Evolutionary conservation across 2,888 invertebrate species (phyloP).

Genomic region (Macaria notata): DNA sequence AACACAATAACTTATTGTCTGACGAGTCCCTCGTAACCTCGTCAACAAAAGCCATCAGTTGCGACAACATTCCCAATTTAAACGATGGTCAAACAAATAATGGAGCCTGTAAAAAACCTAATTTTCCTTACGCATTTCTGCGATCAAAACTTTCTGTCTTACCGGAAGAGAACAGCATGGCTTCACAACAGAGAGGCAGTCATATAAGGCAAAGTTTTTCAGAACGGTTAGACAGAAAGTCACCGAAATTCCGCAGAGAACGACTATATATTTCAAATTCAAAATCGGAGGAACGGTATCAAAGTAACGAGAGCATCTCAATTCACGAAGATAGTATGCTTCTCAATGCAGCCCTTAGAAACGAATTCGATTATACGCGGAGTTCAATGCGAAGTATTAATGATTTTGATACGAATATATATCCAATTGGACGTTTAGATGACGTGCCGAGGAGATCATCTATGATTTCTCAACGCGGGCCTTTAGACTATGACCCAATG

Average conservation of each 20-base stretch:
- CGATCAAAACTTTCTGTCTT: conserved; percentile 89
- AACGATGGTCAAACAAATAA: conserved; percentile 73
- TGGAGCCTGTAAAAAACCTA: conserved; percentile 82
- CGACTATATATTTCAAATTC: conserved; percentile 73
- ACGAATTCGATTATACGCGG: conserved; percentile 64
- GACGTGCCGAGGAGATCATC: conserved; percentile 68
- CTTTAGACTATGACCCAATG: conserved; percentile 76
- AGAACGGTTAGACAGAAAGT: conserved; percentile 73
- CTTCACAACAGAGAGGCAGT: conserved; percentile 73
- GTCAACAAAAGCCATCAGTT: conserved; percentile 85
- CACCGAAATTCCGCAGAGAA: conserved; percentile 70
- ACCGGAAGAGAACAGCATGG: conserved; percentile 87
- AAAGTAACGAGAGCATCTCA: conserved; percentile 76
- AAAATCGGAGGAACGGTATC: conserved; percentile 84
- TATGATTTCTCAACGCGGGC: conserved; percentile 72
- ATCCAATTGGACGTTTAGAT: conserved; percentile 57
- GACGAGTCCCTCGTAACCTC: conserved; percentile 69
- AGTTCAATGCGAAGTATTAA: conserved; percentile 73
- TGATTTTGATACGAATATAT: conserved; percentile 59
- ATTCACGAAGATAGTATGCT: conserved; percentile 72
- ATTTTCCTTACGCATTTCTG: conserved; percentile 90
- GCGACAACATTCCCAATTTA: conserved; percentile 86
- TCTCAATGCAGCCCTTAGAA: conserved; percentile 63
- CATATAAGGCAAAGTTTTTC: conserved; percentile 79
- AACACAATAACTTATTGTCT: conserved; percentile 52